phyloP scores from a whole-genome alignment of 2,113 vertebrate species.

The Lophius piscatorius region DNA sequence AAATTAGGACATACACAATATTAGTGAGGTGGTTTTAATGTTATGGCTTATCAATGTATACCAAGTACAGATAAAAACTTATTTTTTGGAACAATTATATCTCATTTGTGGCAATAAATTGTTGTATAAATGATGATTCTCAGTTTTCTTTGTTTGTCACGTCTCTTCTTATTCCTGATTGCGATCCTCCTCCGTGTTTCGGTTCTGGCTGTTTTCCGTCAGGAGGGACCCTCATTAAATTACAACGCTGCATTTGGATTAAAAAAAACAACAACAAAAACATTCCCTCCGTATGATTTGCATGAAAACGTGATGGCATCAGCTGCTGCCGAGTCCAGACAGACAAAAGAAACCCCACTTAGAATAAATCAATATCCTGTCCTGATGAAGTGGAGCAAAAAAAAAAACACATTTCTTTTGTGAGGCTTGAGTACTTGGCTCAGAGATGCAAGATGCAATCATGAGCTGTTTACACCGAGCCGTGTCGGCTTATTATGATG shows the following conservation, averaged over 20 bases:
- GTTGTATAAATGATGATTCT: background rate
- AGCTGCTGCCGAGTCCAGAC: constrained; percentile 9
- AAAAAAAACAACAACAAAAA: no score
- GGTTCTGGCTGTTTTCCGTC: constrained; percentile 33
- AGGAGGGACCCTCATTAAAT: constrained; percentile 20
- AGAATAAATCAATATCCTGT: constrained; percentile 9
- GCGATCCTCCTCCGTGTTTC: constrained; percentile 1
- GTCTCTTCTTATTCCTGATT: constrained; percentile 8
- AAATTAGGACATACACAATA: no score
- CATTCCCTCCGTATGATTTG: constrained; percentile 36
- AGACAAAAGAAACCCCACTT: constrained; percentile 13
- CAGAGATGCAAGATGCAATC: constrained; percentile 3
- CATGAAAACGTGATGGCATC: constrained; percentile 47
- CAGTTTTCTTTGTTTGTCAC: constrained; percentile 3
- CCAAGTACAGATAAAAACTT: background rate
- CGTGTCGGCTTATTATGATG: constrained; percentile 1
- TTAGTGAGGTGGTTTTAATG: no score
- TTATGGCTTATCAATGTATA: no score
- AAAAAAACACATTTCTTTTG: constrained; percentile 5
- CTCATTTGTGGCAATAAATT: background rate
- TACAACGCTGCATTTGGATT: constrained; percentile 24
- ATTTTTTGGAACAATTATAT: background rate
- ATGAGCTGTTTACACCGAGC: constrained; percentile 1
- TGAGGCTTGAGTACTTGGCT: background rate
- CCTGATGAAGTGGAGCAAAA: constrained; percentile 11